phyloP scores from a whole-genome alignment of 2,797 vertebrate species.

The Sebastes kiyomatsui region DNA sequence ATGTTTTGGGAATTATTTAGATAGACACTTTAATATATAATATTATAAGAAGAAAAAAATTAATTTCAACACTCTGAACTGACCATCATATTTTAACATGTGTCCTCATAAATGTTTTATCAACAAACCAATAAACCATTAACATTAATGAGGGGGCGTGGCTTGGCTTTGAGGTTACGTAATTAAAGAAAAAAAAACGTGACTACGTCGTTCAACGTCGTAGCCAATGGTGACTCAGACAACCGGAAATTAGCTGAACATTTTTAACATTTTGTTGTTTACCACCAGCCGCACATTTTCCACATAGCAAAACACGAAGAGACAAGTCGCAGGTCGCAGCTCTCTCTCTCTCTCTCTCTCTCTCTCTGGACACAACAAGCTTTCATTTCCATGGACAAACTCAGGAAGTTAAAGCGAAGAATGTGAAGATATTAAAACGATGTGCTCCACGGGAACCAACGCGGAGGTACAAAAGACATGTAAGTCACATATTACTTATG shows the following conservation, averaged over 20 bases:
- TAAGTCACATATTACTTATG: slow-evolving; percentile 29
- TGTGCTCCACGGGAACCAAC: slow-evolving; percentile 72
- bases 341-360: background rate
- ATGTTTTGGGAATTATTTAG: background rate
- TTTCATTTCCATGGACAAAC: background rate
- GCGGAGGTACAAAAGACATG: slow-evolving; percentile 43
- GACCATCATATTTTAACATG: background rate
- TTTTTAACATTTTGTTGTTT: slow-evolving; percentile 8
- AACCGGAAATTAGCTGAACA: slow-evolving; percentile 39
- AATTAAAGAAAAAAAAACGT: slow-evolving; percentile 36
- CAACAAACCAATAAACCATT: background rate
- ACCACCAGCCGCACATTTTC: background rate
- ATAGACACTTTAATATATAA: background rate
- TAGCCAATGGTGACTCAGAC: slow-evolving; percentile 33
- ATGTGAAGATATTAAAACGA: slow-evolving; percentile 58
- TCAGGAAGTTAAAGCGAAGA: slow-evolving; percentile 27
- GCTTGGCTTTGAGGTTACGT: slow-evolving; percentile 35
- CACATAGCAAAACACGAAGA: background rate
- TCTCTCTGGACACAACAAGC: background rate
- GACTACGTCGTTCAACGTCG: slow-evolving; percentile 11
- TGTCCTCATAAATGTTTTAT: too few species aligned
- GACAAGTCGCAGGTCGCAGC: background rate
- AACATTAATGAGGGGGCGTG: slow-evolving; percentile 17
- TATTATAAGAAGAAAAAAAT: too few species aligned
- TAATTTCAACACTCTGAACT: too few species aligned